Evolutionary conservation across 1,140 invertebrate species (phyloP), one percentile per base, ranked within the genome.

Genomic region (Meloidogyne hapla): DNA sequence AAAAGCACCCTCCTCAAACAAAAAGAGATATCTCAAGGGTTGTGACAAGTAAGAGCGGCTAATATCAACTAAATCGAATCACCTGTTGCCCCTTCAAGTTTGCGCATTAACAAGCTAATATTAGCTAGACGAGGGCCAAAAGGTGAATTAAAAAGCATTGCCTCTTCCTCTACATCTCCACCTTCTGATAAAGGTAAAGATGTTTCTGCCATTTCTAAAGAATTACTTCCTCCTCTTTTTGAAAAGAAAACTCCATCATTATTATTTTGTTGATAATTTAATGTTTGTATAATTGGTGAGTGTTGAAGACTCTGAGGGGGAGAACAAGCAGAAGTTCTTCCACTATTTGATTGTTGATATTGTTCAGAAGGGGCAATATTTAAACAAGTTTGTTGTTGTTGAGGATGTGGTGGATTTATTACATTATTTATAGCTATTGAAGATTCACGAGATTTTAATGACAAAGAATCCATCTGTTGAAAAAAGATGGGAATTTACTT

Each of bases 401-500:
- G 33, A 6, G 33, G 9, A 4, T 33, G 33, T 33, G 23, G 66
- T 68, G 23, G 1, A 23, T 26, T 68, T 28, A 42, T 42, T 69
- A 64, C 40, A 25, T 48, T 64, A 48, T 38, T 61, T 15, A 75
- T 48, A 25, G 80, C 65, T n/a, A 70, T 25, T 13, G 80, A 80
- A 18, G 83, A 85, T 64, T 83, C 82, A 40, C 83, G 33, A 15
- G 83, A 85, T 73, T 78, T 81, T 25, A 83, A 26, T 18, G 83
- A 87, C n/a, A 78, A 68, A 25, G 82, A 84, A 65, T 86, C 85
- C 23, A 38, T 40, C 71, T 73, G 1, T 18, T 40, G n/a, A 25
- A 12, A 62, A 62, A 62, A 13, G 10, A 62, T 33, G 4, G 33
- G 33, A 33, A 33, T 4, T 33, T 33, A 8, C 9, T 33, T 6